Evolutionary conservation across 2,888 invertebrate genomes (phyloP).

Genomic region (Danaus chrysippus): DNA sequence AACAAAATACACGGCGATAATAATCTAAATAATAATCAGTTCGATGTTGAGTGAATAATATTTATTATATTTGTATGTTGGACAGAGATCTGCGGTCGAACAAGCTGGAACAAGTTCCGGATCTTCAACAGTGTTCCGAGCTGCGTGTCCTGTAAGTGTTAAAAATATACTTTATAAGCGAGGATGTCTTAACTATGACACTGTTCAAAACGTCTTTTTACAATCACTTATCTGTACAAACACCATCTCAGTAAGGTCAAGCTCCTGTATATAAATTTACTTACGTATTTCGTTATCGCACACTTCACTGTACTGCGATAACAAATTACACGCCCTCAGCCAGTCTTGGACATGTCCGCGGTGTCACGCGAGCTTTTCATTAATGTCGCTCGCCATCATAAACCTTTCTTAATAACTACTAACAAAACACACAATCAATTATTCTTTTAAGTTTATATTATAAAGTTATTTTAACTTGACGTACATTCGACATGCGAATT

Average conservation of each 20-base stretch:
- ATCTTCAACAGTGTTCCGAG: slow-evolving; percentile 87
- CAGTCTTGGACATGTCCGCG: slow-evolving; percentile 6
- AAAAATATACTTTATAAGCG: too few relatives aligned
- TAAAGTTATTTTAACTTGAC: too few relatives aligned
- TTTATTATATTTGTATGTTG: slow-evolving; percentile 2
- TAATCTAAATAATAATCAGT: neutral
- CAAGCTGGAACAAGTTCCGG: slow-evolving; percentile 85
- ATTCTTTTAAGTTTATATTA: neutral
- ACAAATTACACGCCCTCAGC: slow-evolving; percentile 12
- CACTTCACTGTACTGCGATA: slow-evolving; percentile 11
- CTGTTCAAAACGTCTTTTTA: too few relatives aligned
- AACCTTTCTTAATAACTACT: too few relatives aligned
- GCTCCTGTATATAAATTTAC: slow-evolving; percentile 1
- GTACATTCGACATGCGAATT: neutral
- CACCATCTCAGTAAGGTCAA: neutral
- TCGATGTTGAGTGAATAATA: neutral
- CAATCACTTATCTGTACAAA: too few relatives aligned
- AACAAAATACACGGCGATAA: neutral
- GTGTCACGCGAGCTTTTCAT: slow-evolving; percentile 13
- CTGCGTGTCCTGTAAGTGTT: slow-evolving; percentile 91
- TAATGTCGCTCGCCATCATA: too few relatives aligned
- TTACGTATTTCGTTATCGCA: slow-evolving; percentile 8
- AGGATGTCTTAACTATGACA: too few relatives aligned
- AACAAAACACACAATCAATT: neutral
- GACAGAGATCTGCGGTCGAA: slow-evolving; percentile 92